Evolutionary conservation across 2,888 invertebrate genomes (phyloP).

Genomic region (Tipula unca): DNA sequence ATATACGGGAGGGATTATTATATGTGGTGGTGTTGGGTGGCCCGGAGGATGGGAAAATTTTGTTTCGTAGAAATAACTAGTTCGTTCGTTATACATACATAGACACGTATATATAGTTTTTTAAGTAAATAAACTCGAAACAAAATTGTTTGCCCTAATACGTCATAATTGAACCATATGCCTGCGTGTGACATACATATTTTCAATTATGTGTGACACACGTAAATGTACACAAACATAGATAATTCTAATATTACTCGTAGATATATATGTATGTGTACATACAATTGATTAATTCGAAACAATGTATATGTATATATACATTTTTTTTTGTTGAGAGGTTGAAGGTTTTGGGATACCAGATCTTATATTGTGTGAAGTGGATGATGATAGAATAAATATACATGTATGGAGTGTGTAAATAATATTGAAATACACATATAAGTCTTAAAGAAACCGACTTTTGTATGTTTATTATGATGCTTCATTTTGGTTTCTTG

Average conservation of each 20-base stretch:
- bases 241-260: neutral
- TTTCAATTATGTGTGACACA: neutral
- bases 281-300: neutral
- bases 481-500: neutral
- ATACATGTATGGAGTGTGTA: neutral
- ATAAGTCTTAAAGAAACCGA: neutral
- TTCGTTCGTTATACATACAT: neutral
- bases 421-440: neutral
- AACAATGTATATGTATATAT: no score
- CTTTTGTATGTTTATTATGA: neutral
- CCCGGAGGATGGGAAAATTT: neutral
- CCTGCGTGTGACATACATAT: neutral
- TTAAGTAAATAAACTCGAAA: neutral
- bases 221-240: neutral
- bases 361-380: neutral
- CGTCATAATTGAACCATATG: neutral
- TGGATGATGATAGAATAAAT: neutral
- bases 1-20: neutral
- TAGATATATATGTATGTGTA: neutral
- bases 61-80: neutral
- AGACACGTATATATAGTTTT: neutral
- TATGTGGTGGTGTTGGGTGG: neutral
- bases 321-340: neutral
- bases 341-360: neutral
- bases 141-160: neutral